Evolutionary conservation across 2,797 vertebrate species (phyloP).

Genomic region (Pampus argenteus): DNA sequence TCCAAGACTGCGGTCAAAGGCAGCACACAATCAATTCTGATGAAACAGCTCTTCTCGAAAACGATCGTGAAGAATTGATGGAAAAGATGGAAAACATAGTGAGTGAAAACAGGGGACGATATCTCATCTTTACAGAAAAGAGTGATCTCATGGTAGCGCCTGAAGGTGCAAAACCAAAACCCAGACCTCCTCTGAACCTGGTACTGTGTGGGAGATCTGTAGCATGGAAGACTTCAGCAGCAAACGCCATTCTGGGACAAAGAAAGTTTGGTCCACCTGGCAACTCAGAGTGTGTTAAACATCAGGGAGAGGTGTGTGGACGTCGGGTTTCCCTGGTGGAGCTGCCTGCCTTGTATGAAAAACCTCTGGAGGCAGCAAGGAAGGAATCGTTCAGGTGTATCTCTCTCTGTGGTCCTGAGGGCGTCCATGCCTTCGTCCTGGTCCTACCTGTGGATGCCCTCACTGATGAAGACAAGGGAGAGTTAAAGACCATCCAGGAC

Average conservation of each 20-base stretch:
- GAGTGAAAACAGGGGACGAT: constrained; percentile 7
- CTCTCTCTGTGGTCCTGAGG: constrained; percentile 43
- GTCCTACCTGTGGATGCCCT: constrained; percentile 39
- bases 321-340: constrained; percentile 25
- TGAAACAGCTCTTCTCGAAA: accelerated
- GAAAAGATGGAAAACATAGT: constrained; percentile 35
- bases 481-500: constrained; percentile 50
- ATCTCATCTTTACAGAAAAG: constrained; percentile 29
- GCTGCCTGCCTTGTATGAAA: constrained; percentile 37
- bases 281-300: constrained; percentile 8
- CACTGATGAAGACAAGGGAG: constrained; percentile 55
- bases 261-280: not conserved
- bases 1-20: constrained; percentile 26
- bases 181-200: constrained; percentile 40
- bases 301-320: not conserved
- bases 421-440: constrained; percentile 53
- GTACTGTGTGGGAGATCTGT: constrained; percentile 39
- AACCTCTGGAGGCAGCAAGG: not conserved
- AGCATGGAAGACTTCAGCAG: not conserved
- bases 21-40: constrained; percentile 17
- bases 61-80: constrained; percentile 21
- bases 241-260: constrained; percentile 19
- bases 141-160: not conserved
- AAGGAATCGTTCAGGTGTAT: not conserved
- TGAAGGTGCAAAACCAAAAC: too few relatives aligned